Base-by-base conservation (phyloP, 1,140 invertebrate genomes). In the Stratiolaelaps scimitus region DNA sequence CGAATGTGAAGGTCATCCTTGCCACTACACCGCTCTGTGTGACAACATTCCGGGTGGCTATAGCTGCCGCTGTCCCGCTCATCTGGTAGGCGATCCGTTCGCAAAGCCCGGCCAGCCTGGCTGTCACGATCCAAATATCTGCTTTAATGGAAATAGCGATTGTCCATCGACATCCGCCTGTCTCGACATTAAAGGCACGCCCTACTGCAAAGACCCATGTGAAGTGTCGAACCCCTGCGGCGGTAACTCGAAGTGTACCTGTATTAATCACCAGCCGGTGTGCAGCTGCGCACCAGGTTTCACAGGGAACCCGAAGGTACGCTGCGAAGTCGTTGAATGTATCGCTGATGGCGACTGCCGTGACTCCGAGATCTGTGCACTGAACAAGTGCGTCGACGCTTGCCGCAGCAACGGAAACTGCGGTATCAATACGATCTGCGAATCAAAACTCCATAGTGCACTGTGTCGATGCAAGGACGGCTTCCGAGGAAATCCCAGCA, bases 331-430 rank as follows among this genome's bases (percentile, higher is more conserved):
- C 66, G 87, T 86, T 43, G 85, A 89, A 72, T 92, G 89, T 71
- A 81, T 84, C 65, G 80, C 82, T 0, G 85, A 91, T 73, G 77
- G 80, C 0, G 87, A 91, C 69, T 92, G 89, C 73, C 85, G 87
- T 0, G 77, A 80, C 15, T 81, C 83, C 43, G 81, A 84, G 73
- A 82, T 86, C 5, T 93, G 89, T 70, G 79, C 88, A 20, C 81
- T 85, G 74, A 81, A 85, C 23, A 84, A 85, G 73, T 92, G 88
- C 71, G 78, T 85, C 26, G 82, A 91, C 76, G 84, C 87, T 0
- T 92, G 88, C 72, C 53, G 53, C 2, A 60, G 53, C 53, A 60
- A 60, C 23, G 53, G 53, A 15, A 60, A 60, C 53, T 60, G 53
- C 23, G 53, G 53, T 29, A 60, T 60, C 15, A 60, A 60, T 34